Evolutionary conservation across 2,888 invertebrate species (phyloP), one percentile per base, ranked within the genome.

Genomic region (Acanthacorydalis orientalis): DNA sequence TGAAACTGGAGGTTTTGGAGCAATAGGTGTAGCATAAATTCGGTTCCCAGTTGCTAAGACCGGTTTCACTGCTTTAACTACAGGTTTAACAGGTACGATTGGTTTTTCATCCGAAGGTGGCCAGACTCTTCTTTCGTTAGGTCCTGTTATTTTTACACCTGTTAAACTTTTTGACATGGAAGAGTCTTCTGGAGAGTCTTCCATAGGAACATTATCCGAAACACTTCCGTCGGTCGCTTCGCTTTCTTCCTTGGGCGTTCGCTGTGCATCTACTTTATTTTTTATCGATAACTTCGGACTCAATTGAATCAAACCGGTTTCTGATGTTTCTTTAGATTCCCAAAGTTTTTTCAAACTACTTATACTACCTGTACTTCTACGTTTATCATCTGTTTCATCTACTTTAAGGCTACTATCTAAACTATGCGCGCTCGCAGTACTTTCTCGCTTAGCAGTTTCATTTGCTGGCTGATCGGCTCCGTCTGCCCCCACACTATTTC

Each of bases 291-390:
- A 65, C 60, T 82, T 83, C 1, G 80, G 80, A 57, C 80, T 80
- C 40, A 79, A 63, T 50, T 79, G 76, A 43, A 76, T 70, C 52
- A 72, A 72, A 31, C 67, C 65, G 43, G 59, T 57, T 9, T 40
- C 52, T 7, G 61, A 58, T 4, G 65, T 64, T 61, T 82, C 82
- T 60, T 84, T 85, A 53, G 81, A 83, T 67, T 92, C 92, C 92
- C 92, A 92, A 52, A 92, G 69, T 64, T 88, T 88, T 64, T 91
- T 91, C 57, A 92, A 71, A 64, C 88, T 91, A 63, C 83, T 89
- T 59, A 92, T 92, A 68, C 89, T 89, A 51, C 91, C 91, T 44
- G 90, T 90, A 64, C 90, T 90, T 54, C 87, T 82, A 11, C 91
- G 74, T 63, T 90, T 91, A 61, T 88, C 87, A 46, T 88, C 86